Conservation (phyloP, 1,140 invertebrate species). For the Drosophila tsacasi region DNA sequence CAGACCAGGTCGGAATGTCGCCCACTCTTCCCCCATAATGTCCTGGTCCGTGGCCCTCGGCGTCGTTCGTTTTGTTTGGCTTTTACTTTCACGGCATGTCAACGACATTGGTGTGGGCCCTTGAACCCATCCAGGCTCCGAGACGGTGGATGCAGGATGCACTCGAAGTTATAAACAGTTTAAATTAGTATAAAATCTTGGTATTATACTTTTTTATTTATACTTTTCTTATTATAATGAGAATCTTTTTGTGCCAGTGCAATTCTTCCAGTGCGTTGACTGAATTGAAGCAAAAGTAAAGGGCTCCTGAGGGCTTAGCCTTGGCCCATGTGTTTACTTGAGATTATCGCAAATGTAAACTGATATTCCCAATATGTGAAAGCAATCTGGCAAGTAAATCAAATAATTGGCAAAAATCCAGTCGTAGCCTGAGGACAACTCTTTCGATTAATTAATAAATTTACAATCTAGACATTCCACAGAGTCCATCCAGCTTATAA, state of each 20-base stretch:
- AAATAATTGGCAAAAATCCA: slow-evolving; percentile 32
- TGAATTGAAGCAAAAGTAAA: slow-evolving; percentile 26
- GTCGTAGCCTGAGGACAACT: background rate
- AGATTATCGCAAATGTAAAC: slow-evolving; percentile 38
- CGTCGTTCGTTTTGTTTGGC: slow-evolving; percentile 25
- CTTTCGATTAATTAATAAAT: background rate
- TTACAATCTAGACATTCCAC: background rate
- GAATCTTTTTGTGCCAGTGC: background rate
- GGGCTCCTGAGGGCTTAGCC: slow-evolving; percentile 31
- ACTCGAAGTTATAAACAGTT: background rate
- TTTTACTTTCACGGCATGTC: slow-evolving; percentile 49
- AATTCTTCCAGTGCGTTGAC: slow-evolving; percentile 3
- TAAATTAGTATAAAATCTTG: background rate
- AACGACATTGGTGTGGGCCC: slow-evolving; percentile 46
- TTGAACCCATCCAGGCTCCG: slow-evolving; percentile 16
- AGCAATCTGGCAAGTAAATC: slow-evolving; percentile 18
- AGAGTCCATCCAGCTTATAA: background rate
- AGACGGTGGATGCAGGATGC: background rate
- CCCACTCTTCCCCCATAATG: slow-evolving; percentile 15
- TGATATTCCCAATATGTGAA: slow-evolving; percentile 30
- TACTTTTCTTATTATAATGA: background rate
- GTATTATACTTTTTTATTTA: background rate
- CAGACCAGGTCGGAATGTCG: slow-evolving; percentile 14
- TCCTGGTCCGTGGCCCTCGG: slow-evolving; percentile 24
- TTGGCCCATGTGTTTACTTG: slow-evolving; percentile 33